Evolutionary conservation across 2,113 vertebrate species (phyloP), one percentile per base, ranked within the genome.

Genomic region (Tragelaphus buxtoni): DNA sequence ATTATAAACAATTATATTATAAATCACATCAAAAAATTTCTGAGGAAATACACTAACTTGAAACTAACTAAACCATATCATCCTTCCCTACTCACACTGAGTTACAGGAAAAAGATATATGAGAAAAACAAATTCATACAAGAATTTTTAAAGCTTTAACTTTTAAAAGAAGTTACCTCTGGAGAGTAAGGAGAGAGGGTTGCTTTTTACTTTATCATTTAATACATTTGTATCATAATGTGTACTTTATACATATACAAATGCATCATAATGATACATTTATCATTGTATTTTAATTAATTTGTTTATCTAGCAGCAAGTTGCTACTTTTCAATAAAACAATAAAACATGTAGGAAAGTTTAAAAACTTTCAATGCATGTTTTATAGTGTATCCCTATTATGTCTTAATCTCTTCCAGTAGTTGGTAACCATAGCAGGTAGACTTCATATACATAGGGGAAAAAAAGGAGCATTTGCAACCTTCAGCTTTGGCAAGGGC

Each of bases 121-220:
- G 53, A 79, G 45, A 47, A 93, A 91, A 88, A 90, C 26, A 76
- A 94, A 79, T 88, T 72, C 14, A 79, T 77, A 82, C 2, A 82
- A 90, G 10, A 95, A 91, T 69, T 76, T 88, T 88, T 84, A 60
- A 96, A 95, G 69, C 9, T 32, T 77, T 93, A 93, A 63, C 11
- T 56, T 91, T 61, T 49, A 89, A 72, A 17, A 90, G 13, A 84
- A 87, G 22, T 76, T 65, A 88, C 24, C 58, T 84, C 53, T 81
- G 12, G 32, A 91, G 76, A 83, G 12, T 72, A 82, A 95, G 42
- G 42, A 42, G 42, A 42, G 42, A 42, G 42, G 42, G 42, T 60
- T 53, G 14, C 45, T 95, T 92, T 87, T 85, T 45, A 77, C 2
- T 35, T 97, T 32, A 63, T 32, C 13, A 63, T 63, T 63, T n/a